These are phyloP conservation scores for Denticeps clupeoides DNA, from an alignment of 2,797 vertebrate genomes.

Conservation along the genomic window DNA sequence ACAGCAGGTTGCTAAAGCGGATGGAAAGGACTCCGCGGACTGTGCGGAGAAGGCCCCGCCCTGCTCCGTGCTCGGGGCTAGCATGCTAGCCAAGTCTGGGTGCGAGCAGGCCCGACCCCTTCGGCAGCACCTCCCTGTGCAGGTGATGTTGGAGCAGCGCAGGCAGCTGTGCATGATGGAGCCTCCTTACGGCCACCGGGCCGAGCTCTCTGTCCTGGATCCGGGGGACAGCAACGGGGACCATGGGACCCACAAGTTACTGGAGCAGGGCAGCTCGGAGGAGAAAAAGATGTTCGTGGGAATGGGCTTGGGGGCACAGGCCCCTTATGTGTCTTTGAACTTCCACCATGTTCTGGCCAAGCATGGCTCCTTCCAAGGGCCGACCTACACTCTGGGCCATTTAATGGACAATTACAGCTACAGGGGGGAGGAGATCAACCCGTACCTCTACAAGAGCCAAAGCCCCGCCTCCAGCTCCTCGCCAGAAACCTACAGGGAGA, in stretches of 20 bases:
- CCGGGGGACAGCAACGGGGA: conserved; percentile 30
- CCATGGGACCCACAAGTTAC: conserved; percentile 30
- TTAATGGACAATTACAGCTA: conserved; percentile 46
- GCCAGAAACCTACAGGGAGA: conserved; percentile 56
- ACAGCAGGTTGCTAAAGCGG: conserved; percentile 48
- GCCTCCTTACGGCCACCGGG: conserved; percentile 40
- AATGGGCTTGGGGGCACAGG: conserved; percentile 46
- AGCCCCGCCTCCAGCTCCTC: conserved; percentile 58
- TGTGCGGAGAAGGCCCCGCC: conserved; percentile 36
- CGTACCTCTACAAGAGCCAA: conserved; percentile 57
- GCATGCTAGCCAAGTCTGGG: conserved; percentile 51
- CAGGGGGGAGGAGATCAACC: conserved; percentile 45
- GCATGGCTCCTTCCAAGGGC: conserved; percentile 53
- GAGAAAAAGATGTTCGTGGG: conserved; percentile 45
- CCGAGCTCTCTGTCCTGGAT: conserved; percentile 27
- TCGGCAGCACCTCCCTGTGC: conserved; percentile 57
- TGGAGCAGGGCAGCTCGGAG: conserved; percentile 36
- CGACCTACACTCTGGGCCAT: conserved; percentile 52
- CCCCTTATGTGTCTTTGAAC: conserved; percentile 73
- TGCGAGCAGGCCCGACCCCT: conserved; percentile 54
- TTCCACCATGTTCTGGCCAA: conserved; percentile 75
- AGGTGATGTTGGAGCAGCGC: conserved; percentile 61
- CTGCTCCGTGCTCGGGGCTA: conserved; percentile 39
- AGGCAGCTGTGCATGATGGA: conserved; percentile 60
- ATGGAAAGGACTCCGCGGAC: conserved; percentile 41